Evolutionary conservation across 2,797 vertebrate species (phyloP), one percentile per base, ranked within the genome.

Genomic region (Syngnathus rostellatus): DNA sequence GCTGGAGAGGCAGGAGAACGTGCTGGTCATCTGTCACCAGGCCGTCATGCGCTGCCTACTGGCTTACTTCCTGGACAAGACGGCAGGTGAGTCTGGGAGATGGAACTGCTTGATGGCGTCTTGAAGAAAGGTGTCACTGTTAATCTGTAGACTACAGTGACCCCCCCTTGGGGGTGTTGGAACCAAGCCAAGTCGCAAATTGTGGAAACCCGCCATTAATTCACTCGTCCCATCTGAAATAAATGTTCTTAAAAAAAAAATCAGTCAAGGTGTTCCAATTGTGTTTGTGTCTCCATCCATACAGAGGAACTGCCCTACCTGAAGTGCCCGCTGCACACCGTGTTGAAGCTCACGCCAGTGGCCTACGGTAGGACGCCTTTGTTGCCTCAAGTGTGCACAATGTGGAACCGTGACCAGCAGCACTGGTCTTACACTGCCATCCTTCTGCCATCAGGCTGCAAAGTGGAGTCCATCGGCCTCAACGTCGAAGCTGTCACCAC

Each of bases 1-100:
- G 79, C 90, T 99, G 66, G 97, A 99, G 90, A 89, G 97, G 55
- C 97, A 99, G 76, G 96, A 99, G 89, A 99, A 99, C 0, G 92
- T 99, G 38, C 84, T 99, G 85, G 97, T 99, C 73, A 89, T 99
- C 84, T 98, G 96, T 76, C 97, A 99, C 89, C 97, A 99, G 77
- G 97, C 97, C 0, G 96, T 99, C 83, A 94, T 99, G 97, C 95
- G 97, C 76, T 99, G 97, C 76, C 90, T 99, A 61, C 84, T 99
- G 25, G 97, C 97, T 0, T 99, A 99, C 87, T 99, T 99, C 86
- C 90, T 98, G 69, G 97, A 99, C 85, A 99, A 99, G 79, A 89
- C 93, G 0, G 97, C 96, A 88, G 97, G 97, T 96, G 12, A 23
- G 84, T 77, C 40, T 21, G 48, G 45, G 8, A 23, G 41, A 37